Conservation (phyloP, 1,140 invertebrate genomes). For the Pantala flavescens region DNA sequence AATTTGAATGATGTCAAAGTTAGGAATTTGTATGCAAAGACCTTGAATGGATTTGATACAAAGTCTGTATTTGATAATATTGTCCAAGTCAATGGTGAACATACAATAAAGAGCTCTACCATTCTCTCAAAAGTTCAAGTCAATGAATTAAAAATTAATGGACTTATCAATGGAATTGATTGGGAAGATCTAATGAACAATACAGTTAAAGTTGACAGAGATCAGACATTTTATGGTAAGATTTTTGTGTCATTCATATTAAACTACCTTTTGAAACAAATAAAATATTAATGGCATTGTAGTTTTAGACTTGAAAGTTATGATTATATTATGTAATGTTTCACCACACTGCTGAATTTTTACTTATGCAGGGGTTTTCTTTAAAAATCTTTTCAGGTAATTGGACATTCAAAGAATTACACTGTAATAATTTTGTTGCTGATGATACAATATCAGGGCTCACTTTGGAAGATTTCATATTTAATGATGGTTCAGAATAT, state of each 20-base stretch:
- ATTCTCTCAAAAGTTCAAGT: not conserved
- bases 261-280: too few species aligned
- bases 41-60: not conserved
- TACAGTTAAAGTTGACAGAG: not conserved
- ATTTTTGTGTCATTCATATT: too few species aligned
- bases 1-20: conserved; percentile 27
- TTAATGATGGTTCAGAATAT: not conserved
- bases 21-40: conserved; percentile 18
- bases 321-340: too few species aligned
- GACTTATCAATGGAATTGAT: conserved; percentile 27
- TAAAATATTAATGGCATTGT: too few species aligned
- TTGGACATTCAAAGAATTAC: not conserved
- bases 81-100: conserved; percentile 4
- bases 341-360: too few species aligned
- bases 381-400: not conserved
- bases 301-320: too few species aligned
- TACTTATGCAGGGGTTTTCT: too few species aligned
- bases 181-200: conserved; percentile 22
- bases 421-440: not conserved
- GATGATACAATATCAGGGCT: not conserved
- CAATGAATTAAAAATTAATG: conserved; percentile 11
- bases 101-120: not conserved
- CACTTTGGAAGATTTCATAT: not conserved
- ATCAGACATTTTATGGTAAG: not conserved
- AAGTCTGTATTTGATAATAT: not conserved